Evolutionary conservation across 1,140 invertebrate species (phyloP), one percentile per base, ranked within the genome.

Genomic region (Melitaea cinxia): DNA sequence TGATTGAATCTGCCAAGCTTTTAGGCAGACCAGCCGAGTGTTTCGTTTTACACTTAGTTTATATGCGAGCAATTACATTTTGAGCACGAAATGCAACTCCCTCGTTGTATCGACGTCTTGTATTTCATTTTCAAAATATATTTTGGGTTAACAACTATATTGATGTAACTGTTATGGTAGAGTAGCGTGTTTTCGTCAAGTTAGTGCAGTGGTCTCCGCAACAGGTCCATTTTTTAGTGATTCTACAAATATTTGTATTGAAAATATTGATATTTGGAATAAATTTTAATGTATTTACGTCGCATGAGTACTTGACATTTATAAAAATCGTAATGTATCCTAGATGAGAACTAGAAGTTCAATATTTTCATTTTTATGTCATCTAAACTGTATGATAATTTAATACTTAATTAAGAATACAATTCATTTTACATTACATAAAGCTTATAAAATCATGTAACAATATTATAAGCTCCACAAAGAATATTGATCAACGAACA

Each of bases 1-100:
- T 82, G 85, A 89, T 86, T 76, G 79, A 82, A 89, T 89, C 83
- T 75, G 75, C 75, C 74, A 75, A 83, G 82, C 83, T 86, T 89
- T 88, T 88, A 88, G 82, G 82, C 81, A 75, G 76, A 74, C 61
- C 65, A 73, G 69, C 67, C 60, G 71, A 75, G 82, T 73, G 70
- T 77, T 80, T 80, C 82, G 77, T 80, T 85, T 82, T 82, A 82
- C 80, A 86, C 80, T 86, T 80, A 83, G 80, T 72, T 78, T 75
- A 81, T 85, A 81, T 80, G 74, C 75, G 64, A 76, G 74, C 80
- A 86, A 88, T 85, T 85, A 85, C 72, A 67, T 73, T 55, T 68
- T 66, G 62, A 61, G 70, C 73, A 81, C 75, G 75, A 77, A 79
- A 85, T 72, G 65, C 67, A 72, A 50, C 68, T 30, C 68, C 57